Evolutionary conservation across 2,797 vertebrate genomes (phyloP).

Genomic region (Poeciliopsis turneri): DNA sequence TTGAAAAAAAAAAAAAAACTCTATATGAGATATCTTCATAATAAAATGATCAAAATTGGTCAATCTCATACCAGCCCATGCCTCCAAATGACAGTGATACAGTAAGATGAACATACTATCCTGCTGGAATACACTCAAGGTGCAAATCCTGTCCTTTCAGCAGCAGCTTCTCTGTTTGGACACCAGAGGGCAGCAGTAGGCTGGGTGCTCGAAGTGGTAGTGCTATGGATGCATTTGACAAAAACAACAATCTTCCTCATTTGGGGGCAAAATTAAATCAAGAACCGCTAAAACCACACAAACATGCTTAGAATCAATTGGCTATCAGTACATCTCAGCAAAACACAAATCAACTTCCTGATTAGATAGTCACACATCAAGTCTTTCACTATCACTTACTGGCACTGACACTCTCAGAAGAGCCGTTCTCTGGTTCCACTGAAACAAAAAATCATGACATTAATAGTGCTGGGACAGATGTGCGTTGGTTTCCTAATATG

Average conservation of each 20-base stretch:
- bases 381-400: slow-evolving; percentile 46
- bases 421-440: slow-evolving; percentile 48
- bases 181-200: slow-evolving; percentile 88
- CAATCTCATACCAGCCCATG: not conserved
- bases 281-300: not conserved
- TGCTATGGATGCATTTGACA: slow-evolving; percentile 65
- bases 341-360: not conserved
- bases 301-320: not conserved
- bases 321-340: slow-evolving; percentile 14
- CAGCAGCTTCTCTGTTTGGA: slow-evolving; percentile 75
- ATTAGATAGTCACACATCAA: not conserved
- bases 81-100: not conserved
- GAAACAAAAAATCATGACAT: slow-evolving; percentile 33
- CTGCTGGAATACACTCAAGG: slow-evolving; percentile 92
- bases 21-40: not conserved
- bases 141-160: slow-evolving; percentile 86
- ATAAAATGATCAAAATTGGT: not conserved
- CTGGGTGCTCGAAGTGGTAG: slow-evolving; percentile 85
- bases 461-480: not conserved
- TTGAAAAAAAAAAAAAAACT: not conserved
- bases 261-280: slow-evolving; percentile 17
- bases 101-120: slow-evolving; percentile 85
- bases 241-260: slow-evolving; percentile 12
- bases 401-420: slow-evolving; percentile 20
- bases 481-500: not conserved